Conservation (phyloP, 2,888 invertebrate genomes). For the Epinotia nisella region DNA sequence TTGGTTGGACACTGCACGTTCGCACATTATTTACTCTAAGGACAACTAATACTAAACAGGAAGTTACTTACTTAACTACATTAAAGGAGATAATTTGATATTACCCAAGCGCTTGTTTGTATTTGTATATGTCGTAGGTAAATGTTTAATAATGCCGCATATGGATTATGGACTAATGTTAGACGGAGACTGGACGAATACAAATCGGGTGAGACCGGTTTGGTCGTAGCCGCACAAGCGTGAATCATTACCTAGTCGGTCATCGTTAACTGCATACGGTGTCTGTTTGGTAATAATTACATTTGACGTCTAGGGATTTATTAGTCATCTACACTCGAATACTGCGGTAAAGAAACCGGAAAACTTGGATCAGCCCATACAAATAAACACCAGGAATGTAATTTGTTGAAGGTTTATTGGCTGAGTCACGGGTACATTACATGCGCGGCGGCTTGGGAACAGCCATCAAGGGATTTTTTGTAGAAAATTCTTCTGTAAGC, state of each 20-base stretch:
- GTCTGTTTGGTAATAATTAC: background rate
- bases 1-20: background rate
- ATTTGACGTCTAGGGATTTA: conserved; percentile 23
- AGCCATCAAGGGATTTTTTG: conserved; percentile 1
- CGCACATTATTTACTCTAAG: background rate
- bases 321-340: background rate
- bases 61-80: conserved; percentile 17
- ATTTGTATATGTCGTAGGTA: conserved; percentile 14
- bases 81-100: conserved; percentile 19
- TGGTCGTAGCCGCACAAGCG: conserved; percentile 30
- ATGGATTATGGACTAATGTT: conserved; percentile 6
- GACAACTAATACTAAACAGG: conserved; percentile 8
- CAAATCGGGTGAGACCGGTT: conserved; percentile 37
- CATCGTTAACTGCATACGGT: conserved; percentile 29
- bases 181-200: conserved; percentile 24
- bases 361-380: too few species aligned
- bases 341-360: conserved; percentile 11
- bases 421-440: conserved; percentile 2
- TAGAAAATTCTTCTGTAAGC: background rate
- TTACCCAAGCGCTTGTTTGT: conserved; percentile 6
- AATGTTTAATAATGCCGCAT: background rate
- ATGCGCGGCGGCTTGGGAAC: background rate
- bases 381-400: conserved; percentile 14
- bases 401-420: conserved; percentile 26
- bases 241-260: conserved; percentile 40